Evolutionary conservation across 2,113 vertebrate species (phyloP).

Genomic region (Hypanus sabinus): DNA sequence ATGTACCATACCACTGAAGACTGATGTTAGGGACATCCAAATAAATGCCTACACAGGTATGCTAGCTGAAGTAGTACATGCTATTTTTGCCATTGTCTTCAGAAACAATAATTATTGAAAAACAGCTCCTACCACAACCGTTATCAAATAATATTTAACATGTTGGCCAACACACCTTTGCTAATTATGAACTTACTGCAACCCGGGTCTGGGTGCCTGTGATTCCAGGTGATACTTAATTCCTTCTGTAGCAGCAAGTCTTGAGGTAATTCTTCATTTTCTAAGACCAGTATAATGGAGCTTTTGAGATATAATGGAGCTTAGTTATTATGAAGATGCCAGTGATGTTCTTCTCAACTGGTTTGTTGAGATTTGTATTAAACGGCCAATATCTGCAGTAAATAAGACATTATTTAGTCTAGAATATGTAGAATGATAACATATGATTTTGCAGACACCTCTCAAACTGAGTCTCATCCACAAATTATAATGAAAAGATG

Average conservation of each 20-base stretch:
- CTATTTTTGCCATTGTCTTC: not conserved
- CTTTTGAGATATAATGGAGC: not conserved
- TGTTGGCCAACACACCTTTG: not conserved
- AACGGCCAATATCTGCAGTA: not conserved
- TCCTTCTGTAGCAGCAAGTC: not conserved
- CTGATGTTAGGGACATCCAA: not conserved
- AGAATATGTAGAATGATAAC: not conserved
- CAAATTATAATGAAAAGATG: not conserved
- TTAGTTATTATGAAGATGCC: not conserved
- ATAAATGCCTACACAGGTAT: not conserved
- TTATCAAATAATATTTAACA: not conserved
- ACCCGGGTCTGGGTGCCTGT: not conserved
- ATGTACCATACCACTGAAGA: not conserved
- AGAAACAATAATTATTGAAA: not conserved
- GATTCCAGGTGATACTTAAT: not conserved
- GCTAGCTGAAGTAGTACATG: too few relatives aligned
- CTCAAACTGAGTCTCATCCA: not conserved
- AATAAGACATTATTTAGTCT: not conserved
- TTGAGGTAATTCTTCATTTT: not conserved
- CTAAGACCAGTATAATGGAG: not conserved
- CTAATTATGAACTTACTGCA: not conserved
- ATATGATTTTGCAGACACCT: not conserved
- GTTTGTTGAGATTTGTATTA: not conserved
- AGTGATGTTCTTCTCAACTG: not conserved
- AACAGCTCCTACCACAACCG: not conserved